Base-by-base conservation (phyloP, 2,797 vertebrate species). In the Rhodeus uyekii region DNA sequence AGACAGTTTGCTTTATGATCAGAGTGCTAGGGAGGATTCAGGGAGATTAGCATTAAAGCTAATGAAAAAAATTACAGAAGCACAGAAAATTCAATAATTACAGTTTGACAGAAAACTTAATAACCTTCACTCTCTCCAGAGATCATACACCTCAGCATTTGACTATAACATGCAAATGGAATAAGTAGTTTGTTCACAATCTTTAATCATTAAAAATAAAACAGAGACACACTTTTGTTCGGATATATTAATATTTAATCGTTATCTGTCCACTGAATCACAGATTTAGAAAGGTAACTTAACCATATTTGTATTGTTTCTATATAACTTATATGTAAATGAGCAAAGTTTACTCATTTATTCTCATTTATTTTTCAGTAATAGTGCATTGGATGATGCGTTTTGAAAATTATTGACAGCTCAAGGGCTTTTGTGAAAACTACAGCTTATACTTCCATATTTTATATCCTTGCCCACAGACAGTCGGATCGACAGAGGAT, bases 21-120 rank as follows among this genome's bases (percentile, higher is more conserved):
- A 78, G 63, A 78, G 55, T 14, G 42, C 67, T 79, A 85, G 78
- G 44, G 42, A 58, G 36, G 39, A 63, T 60, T 19, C 14, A 58
- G 48, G 71, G 81, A 80, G 82, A 90, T 90, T 86, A 84, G 78
- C 48, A 22, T 50, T 69, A 78, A 83, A 85, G 80, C 73, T 69
- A 65, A 69, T 86, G 76, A 84, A 85, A 84, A 85, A 90, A 85
- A 86, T 76, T 53, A 81, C 81, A 81, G 64, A 4, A 80, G 86
- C 76, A 87, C 83, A 82, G 86, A 88, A 90, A 76, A 83, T 73
- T 60, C 73, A 65, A 68, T 89, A 91, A 92, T 92, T 91, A 88
- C 55, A 80, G 67, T 74, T 85, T 82, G 79, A 87, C 82, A 73
- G 81, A 89, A 87, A 89, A 84, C 76, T 42, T 86, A 90, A 90